Conservation (phyloP, 2,888 invertebrate species). For the Phengaris arion region DNA sequence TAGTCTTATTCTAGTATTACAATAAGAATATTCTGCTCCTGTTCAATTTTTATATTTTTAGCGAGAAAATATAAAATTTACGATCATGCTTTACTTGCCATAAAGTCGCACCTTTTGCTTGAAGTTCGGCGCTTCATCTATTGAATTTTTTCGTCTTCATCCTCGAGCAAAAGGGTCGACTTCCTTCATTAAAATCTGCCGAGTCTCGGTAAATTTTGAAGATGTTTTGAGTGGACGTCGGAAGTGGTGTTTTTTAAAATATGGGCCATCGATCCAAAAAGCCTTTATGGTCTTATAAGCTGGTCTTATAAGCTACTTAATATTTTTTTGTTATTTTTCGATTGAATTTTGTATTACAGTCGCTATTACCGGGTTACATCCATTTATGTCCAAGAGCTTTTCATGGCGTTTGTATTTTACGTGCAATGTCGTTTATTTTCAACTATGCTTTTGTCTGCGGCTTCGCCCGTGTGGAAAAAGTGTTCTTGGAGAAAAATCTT, state of each 20-base stretch:
- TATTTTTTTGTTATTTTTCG: neutral
- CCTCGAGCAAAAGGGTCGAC: constrained; percentile 44
- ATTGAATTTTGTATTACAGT: neutral
- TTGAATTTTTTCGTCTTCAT: constrained; percentile 21
- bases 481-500: too few relatives aligned
- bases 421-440: too few relatives aligned
- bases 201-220: constrained; percentile 59
- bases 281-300: neutral
- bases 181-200: constrained; percentile 55
- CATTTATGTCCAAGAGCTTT: too few relatives aligned
- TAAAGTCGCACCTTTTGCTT: constrained; percentile 24
- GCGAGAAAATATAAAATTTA: constrained; percentile 18
- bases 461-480: too few relatives aligned
- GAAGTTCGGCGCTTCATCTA: constrained; percentile 26
- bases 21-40: neutral
- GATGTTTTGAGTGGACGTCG: constrained; percentile 54
- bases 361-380: too few relatives aligned
- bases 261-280: constrained; percentile 2
- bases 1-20: too few relatives aligned
- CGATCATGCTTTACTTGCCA: constrained; percentile 9
- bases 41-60: neutral
- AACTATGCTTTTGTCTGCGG: too few relatives aligned
- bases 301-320: neutral
- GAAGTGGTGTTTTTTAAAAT: constrained; percentile 42
- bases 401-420: too few relatives aligned